Base-by-base conservation (phyloP, 2,113 vertebrate species). In the Sylvia atricapilla region DNA sequence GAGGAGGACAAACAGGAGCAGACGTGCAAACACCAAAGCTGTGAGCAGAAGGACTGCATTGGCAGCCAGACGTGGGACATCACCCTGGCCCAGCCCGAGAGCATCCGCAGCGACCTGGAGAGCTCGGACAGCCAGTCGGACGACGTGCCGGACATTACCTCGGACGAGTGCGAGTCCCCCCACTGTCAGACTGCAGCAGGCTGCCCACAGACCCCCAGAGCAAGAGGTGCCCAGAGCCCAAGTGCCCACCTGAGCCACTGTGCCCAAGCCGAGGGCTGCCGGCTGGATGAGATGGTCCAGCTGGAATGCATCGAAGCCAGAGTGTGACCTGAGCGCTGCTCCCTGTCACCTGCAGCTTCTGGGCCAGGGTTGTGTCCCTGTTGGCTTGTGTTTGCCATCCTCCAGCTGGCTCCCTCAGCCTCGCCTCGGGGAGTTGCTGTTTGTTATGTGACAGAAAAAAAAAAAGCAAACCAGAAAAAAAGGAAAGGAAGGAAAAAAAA, bases 101-200 rank as follows among this genome's bases (percentile, higher is more conserved):
- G 99, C 98, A 99, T 99, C 97, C 99, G 99, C 88, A 99, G 99
- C 23, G 99, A 99, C 98, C 98, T 99, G 98, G 99, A 99, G 97
- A 99, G 99, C 98, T 99, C 99, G 5, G 99, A 99, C 97, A 99
- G 99, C 6, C 99, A 99, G 93, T 99, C 99, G 1, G 99, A 99
- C 6, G 99, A 99, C 58, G 99, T 99, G 89, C 99, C 99, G 2
- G 99, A 99, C 97, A 97, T 99, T 77, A 99, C 99, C 66, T 99
- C 99, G 8, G 99, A 99, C 46, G 99, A 99, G 91, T 99, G 99
- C 20, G 99, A 99, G 96, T 99, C 99, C 56, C 99, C 99, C 33
- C 98, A 77, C 74, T 98, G 97, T 9, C 98, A 97, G 75, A 96
- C 97, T 49, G 95, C 97, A 7, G 91, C 97, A 59, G 84, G 95